Conservation (phyloP, 2,113 vertebrate genomes). For the Tyrannus savana region DNA sequence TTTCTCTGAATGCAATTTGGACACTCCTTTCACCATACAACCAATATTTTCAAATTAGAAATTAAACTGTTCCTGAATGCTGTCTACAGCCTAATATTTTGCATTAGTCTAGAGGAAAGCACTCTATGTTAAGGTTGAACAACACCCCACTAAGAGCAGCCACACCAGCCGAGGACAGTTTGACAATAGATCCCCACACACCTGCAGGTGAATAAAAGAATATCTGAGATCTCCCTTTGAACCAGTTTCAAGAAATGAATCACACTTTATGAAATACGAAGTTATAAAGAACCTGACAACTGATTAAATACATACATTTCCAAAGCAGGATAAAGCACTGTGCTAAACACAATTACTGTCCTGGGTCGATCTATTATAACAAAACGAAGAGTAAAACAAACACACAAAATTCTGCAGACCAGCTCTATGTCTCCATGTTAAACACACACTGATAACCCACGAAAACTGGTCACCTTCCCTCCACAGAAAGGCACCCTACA, state of each 20-base stretch:
- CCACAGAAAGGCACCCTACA: constrained; percentile 1
- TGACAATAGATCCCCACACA: constrained; percentile 16
- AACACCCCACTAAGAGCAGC: not conserved
- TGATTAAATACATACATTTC: constrained; percentile 30
- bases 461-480: constrained; percentile 20
- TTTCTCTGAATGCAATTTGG: not conserved
- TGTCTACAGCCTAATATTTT: not conserved
- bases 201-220: constrained; percentile 23
- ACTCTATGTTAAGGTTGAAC: not conserved
- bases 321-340: not conserved
- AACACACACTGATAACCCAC: not conserved
- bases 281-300: not conserved
- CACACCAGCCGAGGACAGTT: not conserved
- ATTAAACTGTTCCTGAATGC: not conserved
- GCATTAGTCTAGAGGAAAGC: not conserved
- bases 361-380: not conserved
- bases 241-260: constrained; percentile 28
- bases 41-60: not conserved
- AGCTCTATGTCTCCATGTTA: not conserved
- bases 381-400: not conserved
- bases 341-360: constrained; percentile 15
- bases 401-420: not conserved
- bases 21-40: not conserved
- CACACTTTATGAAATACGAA: not conserved
- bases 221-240: constrained; percentile 25